phyloP scores from a whole-genome alignment of 1,140 invertebrate genomes.

The Dinoponera quadriceps region DNA sequence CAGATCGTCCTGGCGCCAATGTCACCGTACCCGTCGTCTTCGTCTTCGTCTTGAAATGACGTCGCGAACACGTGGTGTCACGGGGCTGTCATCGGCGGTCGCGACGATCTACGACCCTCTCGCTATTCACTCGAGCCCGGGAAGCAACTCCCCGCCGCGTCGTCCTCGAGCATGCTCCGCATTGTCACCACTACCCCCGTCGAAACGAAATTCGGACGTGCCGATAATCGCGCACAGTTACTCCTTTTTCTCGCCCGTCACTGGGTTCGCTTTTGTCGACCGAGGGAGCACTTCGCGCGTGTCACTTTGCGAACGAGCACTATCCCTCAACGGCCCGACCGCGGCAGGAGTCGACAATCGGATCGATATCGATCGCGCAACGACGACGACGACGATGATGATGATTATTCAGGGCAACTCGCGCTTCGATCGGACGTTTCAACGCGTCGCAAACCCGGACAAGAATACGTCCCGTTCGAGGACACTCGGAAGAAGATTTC shows the following conservation, averaged over 20 bases:
- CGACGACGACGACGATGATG: not conserved
- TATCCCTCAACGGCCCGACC: not conserved
- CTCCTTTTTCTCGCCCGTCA: not conserved
- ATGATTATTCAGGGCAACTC: not conserved
- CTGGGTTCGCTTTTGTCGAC: not conserved
- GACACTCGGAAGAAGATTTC: not conserved
- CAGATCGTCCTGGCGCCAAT: constrained; percentile 9
- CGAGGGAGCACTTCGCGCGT: not conserved
- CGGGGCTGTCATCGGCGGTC: constrained; percentile 52
- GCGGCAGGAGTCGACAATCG: constrained; percentile 4
- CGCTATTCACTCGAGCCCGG: constrained; percentile 37
- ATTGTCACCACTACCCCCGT: constrained; percentile 52
- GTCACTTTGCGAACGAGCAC: constrained; percentile 24
- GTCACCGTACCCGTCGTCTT: constrained; percentile 17
- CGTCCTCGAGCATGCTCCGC: constrained; percentile 31
- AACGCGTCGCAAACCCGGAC: not conserved
- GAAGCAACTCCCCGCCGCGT: constrained; percentile 20
- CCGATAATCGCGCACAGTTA: constrained; percentile 30
- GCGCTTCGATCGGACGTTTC: not conserved
- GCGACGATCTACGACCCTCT: not conserved
- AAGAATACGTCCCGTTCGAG: not conserved
- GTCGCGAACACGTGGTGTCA: constrained; percentile 61
- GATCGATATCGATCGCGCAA: not conserved
- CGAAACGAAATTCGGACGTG: constrained; percentile 9
- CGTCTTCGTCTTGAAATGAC: constrained; percentile 38